Evolutionary conservation across 2,797 vertebrate genomes (phyloP).

Genomic region (Bryconaethiops microstoma): DNA sequence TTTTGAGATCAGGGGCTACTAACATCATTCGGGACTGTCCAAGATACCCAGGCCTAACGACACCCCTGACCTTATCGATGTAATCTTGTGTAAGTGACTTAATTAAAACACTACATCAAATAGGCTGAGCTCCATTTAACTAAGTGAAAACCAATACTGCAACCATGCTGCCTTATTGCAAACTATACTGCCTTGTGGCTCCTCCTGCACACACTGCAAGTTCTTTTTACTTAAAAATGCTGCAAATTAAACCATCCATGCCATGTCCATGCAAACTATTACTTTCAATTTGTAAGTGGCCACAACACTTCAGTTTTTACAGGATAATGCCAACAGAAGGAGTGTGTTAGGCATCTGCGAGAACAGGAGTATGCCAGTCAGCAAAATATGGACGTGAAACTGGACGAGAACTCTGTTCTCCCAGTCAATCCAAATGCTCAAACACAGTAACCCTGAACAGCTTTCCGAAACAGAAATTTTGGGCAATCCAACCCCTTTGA

Average conservation of each 20-base stretch:
- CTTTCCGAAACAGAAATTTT: slow-evolving; percentile 71
- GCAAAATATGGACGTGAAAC: slow-evolving; percentile 36
- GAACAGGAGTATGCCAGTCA: slow-evolving; percentile 11
- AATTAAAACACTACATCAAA: too few relatives aligned
- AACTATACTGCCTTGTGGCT: neutral
- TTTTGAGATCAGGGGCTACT: too few relatives aligned
- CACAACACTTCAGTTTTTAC: neutral
- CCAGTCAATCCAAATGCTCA: slow-evolving; percentile 61
- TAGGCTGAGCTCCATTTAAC: neutral
- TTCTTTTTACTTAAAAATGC: neutral
- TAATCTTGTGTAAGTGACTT: too few relatives aligned
- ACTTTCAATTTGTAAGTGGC: neutral
- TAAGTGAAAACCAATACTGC: neutral
- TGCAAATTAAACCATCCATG: neutral
- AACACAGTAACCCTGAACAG: slow-evolving; percentile 64
- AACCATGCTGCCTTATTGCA: too few relatives aligned
- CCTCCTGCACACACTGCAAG: neutral
- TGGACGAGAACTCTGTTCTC: slow-evolving; percentile 40
- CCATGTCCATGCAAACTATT: neutral
- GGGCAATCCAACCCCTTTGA: slow-evolving; percentile 53
- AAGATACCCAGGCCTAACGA: too few relatives aligned
- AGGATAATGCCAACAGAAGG: neutral
- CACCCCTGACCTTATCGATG: too few relatives aligned
- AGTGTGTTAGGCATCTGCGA: neutral
- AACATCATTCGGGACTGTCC: too few relatives aligned